These are phyloP conservation scores for Callochromis pleurospilus DNA, from an alignment of 2,113 vertebrate species.

Conservation along the genomic window DNA sequence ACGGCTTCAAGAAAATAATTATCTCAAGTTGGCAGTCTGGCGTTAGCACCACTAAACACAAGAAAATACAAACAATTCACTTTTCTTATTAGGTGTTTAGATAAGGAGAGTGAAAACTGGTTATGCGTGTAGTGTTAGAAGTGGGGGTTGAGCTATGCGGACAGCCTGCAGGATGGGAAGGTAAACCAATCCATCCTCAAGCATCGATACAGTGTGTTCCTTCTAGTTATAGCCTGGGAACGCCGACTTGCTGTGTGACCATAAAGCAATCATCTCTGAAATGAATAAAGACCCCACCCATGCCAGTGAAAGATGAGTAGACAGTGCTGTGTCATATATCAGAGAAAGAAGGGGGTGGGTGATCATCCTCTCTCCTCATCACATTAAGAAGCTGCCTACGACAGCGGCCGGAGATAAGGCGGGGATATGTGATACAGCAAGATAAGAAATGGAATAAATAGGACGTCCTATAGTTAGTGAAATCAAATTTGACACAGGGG, in stretches of 20 bases:
- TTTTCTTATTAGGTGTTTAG: neutral
- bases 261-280: conserved; percentile 57
- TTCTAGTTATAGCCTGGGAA: conserved; percentile 56
- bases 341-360: neutral
- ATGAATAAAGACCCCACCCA: conserved; percentile 58
- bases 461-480: neutral
- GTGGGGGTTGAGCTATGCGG: neutral
- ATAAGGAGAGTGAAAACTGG: neutral
- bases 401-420: neutral
- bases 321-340: conserved; percentile 25
- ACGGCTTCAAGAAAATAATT: neutral
- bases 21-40: neutral
- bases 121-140: neutral
- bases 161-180: neutral
- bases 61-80: neutral
- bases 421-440: neutral
- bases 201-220: conserved; percentile 25
- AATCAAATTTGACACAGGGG: neutral
- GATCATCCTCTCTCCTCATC: neutral
- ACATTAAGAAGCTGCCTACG: neutral
- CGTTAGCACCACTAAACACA: neutral
- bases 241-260: neutral
- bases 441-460: neutral
- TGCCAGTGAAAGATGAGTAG: conserved; percentile 51
- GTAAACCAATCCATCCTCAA: conserved; percentile 31